phyloP scores from a whole-genome alignment of 2,113 vertebrate genomes.

The Zapornia atra region DNA sequence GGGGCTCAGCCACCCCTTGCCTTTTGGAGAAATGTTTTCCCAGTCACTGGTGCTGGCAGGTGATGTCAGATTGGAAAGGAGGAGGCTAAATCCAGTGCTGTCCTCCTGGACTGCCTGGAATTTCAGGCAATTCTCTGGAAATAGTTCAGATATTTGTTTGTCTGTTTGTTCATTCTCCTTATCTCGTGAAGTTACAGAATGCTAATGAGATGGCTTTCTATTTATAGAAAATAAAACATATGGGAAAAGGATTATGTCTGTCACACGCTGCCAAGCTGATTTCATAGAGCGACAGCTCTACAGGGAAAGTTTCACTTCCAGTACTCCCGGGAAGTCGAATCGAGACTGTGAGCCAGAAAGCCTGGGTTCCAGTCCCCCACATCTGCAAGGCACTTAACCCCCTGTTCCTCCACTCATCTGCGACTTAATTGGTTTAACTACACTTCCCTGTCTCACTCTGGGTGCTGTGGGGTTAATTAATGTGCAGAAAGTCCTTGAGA shows the following conservation, averaged over 20 bases:
- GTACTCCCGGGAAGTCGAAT: slow-evolving; percentile 23
- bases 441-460: not conserved
- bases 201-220: slow-evolving; percentile 53
- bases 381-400: slow-evolving; percentile 18
- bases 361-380: slow-evolving; percentile 10
- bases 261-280: slow-evolving; percentile 69
- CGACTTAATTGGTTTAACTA: not conserved
- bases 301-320: slow-evolving; percentile 49
- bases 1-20: not conserved
- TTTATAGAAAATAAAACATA: slow-evolving; percentile 70
- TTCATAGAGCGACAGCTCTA: slow-evolving; percentile 25
- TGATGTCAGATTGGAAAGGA: not conserved
- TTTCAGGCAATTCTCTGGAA: slow-evolving; percentile 40
- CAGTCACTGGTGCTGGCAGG: not conserved
- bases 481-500: not conserved
- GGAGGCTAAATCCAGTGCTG: not conserved
- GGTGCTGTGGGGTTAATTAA: not conserved
- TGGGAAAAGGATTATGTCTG: slow-evolving; percentile 68
- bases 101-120: not conserved
- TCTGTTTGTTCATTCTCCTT: slow-evolving; percentile 50
- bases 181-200: slow-evolving; percentile 47
- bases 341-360: not conserved
- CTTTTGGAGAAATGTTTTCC: not conserved
- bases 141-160: slow-evolving; percentile 45
- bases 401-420: not conserved